Base-by-base conservation (phyloP, 2,113 vertebrate genomes). In the Sapayoa aenigma region DNA sequence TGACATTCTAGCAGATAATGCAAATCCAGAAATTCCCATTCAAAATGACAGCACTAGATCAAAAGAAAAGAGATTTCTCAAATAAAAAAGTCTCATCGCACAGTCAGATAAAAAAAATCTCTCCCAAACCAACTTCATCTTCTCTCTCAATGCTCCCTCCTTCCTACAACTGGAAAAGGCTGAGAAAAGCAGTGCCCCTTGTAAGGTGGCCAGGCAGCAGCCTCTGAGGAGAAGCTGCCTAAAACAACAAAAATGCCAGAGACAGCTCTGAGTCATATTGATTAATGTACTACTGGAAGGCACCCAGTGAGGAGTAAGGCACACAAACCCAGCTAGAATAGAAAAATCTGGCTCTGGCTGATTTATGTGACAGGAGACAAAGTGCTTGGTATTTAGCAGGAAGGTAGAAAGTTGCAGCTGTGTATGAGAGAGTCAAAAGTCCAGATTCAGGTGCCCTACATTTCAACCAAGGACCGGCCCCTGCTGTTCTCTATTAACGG, bases 221-320 rank as follows among this genome's bases (percentile, higher is more conserved):
- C 47, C 93, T 93, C 93, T 60, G 76, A 92, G 69, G 80, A 95
- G 84, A 92, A 86, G 80, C 42, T 87, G 73, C 84, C 83, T 95
- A 73, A 89, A 94, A 84, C 73, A 87, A 84, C 86, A 95, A 84
- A 94, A 94, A 42, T 15, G 2, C 60, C 73, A 65, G 68, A 92
- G 89, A 95, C 69, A 75, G 91, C 80, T 79, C 44, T 60, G 93
- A 75, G 76, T 56, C 12, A 1, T 44, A 71, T 89, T 97, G 96
- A 97, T 97, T 96, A 93, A 96, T 97, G 83, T 49, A 84, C 89
- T 94, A 84, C 96, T 95, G 80, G 89, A 94, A 96, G 94, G 93
- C 91, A 94, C 94, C 91, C 91, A 94, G 76, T 4, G 9, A 89
- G 86, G 56, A 93, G 44, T 62, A 96, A 87, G 93, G 80, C 76